Percentiles rank a stretch among this genome's conserved stretches.
These are phyloP conservation scores for Notoglanidium macrostoma DNA, from an alignment of 2,797 vertebrate genomes.

Conservation along the genomic window DNA sequence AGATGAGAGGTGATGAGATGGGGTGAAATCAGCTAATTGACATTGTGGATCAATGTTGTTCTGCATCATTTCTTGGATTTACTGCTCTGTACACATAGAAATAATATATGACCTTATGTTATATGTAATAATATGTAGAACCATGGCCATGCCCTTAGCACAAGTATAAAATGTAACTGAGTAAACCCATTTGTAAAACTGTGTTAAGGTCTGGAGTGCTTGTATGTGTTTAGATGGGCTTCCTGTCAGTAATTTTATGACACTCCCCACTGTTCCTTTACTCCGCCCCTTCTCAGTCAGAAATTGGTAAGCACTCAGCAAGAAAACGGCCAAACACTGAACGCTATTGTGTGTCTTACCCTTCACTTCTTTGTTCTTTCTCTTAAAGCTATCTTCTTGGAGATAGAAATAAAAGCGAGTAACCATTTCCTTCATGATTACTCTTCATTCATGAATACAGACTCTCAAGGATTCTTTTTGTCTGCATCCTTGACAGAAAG, in stretches of 20 bases:
- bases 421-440: neutral
- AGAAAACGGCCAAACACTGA: neutral
- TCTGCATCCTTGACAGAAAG: neutral
- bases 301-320: neutral
- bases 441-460: neutral
- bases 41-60: constrained; percentile 1
- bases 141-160: neutral
- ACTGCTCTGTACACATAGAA: neutral
- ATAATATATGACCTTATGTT: no score
- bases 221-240: neutral
- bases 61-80: constrained; percentile 16
- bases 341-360: neutral
- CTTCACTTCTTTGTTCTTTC: neutral
- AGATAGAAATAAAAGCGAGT: neutral
- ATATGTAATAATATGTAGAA: neutral
- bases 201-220: no score
- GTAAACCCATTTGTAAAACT: neutral
- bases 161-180: neutral
- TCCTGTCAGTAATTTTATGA: neutral
- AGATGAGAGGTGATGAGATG: constrained; percentile 5
- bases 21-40: neutral
- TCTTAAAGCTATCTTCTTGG: neutral
- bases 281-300: neutral
- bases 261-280: neutral
- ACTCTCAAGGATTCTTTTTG: no score